Evolutionary conservation across 1,140 invertebrate genomes (phyloP).

Genomic region (Drosophila athabasca): DNA sequence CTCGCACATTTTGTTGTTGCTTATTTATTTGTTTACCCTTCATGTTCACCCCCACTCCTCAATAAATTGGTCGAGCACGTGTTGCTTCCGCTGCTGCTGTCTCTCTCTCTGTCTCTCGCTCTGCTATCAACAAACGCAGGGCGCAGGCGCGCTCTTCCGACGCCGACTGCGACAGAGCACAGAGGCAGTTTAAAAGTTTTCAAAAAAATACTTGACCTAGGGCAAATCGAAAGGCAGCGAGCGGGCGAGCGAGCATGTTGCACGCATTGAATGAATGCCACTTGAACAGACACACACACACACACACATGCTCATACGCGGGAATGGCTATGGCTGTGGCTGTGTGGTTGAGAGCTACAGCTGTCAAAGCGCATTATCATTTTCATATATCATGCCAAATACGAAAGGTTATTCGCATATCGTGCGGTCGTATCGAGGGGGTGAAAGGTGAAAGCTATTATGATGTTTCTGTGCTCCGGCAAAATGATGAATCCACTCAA

Average conservation of each 20-base stretch:
- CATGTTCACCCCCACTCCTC: constrained; percentile 31
- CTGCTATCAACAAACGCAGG: constrained; percentile 51
- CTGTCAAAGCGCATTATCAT: constrained; percentile 73
- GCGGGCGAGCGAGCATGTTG: constrained; percentile 9
- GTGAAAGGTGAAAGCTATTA: constrained; percentile 37
- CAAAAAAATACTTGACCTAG: constrained; percentile 69
- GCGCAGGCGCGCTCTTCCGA: constrained; percentile 66
- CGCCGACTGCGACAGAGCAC: constrained; percentile 24
- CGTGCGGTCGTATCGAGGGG: constrained; percentile 15
- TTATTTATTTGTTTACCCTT: constrained; percentile 70
- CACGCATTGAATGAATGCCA: constrained; percentile 50
- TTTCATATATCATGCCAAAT: constrained; percentile 72
- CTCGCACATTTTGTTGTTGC: constrained; percentile 39
- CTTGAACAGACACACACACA: constrained; percentile 36
- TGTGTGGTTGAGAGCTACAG: constrained; percentile 32
- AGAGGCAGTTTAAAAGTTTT: constrained; percentile 45
- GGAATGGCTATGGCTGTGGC: constrained; percentile 13
- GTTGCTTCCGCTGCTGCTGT: constrained; percentile 48
- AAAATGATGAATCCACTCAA: constrained; percentile 62
- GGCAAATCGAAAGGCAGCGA: constrained; percentile 55
- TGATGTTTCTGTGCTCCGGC: constrained; percentile 3
- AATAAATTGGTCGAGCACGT: constrained; percentile 55
- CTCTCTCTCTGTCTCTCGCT: constrained; percentile 4
- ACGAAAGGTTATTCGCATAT: constrained; percentile 45
- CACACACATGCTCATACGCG: background rate